Evolutionary conservation across 2,797 vertebrate species (phyloP).

Genomic region (Phoxinus dragarum): DNA sequence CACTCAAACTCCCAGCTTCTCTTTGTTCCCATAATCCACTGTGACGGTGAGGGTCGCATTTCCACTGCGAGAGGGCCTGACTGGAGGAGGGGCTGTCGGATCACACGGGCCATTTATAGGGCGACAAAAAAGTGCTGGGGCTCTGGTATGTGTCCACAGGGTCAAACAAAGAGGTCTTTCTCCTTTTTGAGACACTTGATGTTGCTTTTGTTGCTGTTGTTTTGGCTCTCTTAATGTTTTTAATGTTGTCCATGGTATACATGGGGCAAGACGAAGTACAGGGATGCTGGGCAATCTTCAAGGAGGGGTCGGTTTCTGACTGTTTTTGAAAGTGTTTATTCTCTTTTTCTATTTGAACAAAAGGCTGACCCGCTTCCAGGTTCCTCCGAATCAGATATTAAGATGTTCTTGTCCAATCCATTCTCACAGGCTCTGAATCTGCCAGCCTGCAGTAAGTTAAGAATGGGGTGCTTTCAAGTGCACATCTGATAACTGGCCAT

Average conservation of each 20-base stretch:
- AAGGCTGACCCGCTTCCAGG: background rate
- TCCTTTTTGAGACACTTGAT: conserved; percentile 37
- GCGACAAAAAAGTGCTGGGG: conserved; percentile 40
- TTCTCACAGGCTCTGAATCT: conserved; percentile 50
- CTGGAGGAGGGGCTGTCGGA: conserved; percentile 47
- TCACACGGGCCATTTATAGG: conserved; percentile 47
- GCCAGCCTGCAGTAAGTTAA: conserved; percentile 62
- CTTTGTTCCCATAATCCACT: conserved; percentile 83
- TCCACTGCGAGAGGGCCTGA: conserved; percentile 32
- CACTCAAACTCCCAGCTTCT: conserved; percentile 74
- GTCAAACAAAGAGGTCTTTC: conserved; percentile 55
- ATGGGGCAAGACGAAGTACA: background rate
- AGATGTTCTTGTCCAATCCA: conserved; percentile 49
- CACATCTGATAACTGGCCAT: conserved; percentile 60
- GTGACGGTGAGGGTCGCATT: conserved; percentile 68
- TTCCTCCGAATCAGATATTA: conserved; percentile 26
- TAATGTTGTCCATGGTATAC: background rate
- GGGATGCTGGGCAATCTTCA: background rate
- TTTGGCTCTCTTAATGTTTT: conserved; percentile 20
- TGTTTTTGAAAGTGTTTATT: conserved; percentile 9
- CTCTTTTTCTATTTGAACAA: conserved; percentile 15
- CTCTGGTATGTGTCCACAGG: conserved; percentile 43
- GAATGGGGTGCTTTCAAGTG: conserved; percentile 63
- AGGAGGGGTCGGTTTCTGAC: background rate
- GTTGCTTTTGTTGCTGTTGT: conserved; percentile 44